phyloP scores from a whole-genome alignment of 2,888 invertebrate genomes.

The Trichacis sp. region DNA sequence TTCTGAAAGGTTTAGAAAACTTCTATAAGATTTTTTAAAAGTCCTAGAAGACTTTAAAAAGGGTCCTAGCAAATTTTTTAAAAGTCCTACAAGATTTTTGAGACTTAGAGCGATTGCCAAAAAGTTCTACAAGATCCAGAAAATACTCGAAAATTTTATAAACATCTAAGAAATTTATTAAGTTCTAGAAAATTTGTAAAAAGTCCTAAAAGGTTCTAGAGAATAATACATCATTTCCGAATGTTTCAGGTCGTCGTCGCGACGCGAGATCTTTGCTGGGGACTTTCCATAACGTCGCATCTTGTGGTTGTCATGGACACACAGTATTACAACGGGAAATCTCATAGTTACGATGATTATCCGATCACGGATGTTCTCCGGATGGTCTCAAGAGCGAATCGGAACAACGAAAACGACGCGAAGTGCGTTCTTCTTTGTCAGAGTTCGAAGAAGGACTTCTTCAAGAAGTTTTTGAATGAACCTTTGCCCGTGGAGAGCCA shows the following conservation, averaged over 20 bases:
- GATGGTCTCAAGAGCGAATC: conserved; percentile 97
- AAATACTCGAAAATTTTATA: too few relatives aligned
- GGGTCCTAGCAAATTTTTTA: too few relatives aligned
- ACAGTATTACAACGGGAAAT: conserved; percentile 78
- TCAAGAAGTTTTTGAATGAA: conserved; percentile 97
- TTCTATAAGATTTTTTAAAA: too few relatives aligned
- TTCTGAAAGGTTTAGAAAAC: too few relatives aligned
- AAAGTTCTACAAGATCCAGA: too few relatives aligned
- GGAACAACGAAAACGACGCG: conserved; percentile 88
- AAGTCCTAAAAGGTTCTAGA: too few relatives aligned
- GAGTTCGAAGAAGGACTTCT: conserved; percentile 97
- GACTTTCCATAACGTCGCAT: conserved; percentile 89
- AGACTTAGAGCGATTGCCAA: too few relatives aligned
- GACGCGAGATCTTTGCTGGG: conserved; percentile 93
- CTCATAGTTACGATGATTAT: conserved; percentile 94
- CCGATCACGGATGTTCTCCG: conserved; percentile 97
- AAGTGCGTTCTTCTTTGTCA: conserved; percentile 98
- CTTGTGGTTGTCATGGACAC: conserved; percentile 98
- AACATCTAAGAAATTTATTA: too few relatives aligned
- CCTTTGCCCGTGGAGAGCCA: conserved; percentile 98
- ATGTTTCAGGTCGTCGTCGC: conserved; percentile 94
- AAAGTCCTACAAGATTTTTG: too few relatives aligned
- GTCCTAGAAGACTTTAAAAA: too few relatives aligned
- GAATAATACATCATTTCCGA: too few relatives aligned
- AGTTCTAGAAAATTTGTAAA: too few relatives aligned